Conservation (phyloP, 2,888 invertebrate species). For the Epinotia nisella region DNA sequence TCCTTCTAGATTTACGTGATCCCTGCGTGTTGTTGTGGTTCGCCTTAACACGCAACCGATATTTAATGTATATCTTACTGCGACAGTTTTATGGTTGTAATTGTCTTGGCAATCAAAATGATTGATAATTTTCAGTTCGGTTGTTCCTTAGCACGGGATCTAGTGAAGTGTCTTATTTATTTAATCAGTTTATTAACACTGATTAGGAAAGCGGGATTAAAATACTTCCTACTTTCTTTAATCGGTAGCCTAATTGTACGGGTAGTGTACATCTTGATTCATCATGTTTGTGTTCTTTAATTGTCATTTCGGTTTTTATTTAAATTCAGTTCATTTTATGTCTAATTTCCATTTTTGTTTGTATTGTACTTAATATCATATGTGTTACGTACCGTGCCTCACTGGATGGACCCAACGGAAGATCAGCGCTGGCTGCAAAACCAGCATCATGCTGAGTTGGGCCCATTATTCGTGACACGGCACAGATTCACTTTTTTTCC, state of each 20-base stretch:
- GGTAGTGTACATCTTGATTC: no score
- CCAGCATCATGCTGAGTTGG: no score
- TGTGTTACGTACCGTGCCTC: no score
- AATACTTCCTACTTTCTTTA: not conserved
- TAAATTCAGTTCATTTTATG: no score
- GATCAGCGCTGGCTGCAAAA: no score
- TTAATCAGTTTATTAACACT: not conserved
- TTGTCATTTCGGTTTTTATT: no score
- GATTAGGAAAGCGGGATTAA: not conserved
- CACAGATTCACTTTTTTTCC: no score
- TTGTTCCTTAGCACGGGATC: not conserved
- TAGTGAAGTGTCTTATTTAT: not conserved
- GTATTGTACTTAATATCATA: no score
- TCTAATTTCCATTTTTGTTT: no score
- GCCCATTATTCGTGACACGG: no score
- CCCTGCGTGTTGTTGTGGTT: constrained; percentile 9
- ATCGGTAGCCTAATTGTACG: not conserved
- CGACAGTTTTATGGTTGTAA: not conserved
- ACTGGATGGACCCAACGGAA: no score
- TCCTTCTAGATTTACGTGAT: constrained; percentile 10
- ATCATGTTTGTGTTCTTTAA: no score
- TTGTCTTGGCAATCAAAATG: constrained; percentile 3
- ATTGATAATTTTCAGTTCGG: not conserved
- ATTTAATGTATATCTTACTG: not conserved
- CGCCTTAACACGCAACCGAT: not conserved